Base-by-base conservation (phyloP, 1,140 invertebrate genomes). In the Meteorus sp. region DNA sequence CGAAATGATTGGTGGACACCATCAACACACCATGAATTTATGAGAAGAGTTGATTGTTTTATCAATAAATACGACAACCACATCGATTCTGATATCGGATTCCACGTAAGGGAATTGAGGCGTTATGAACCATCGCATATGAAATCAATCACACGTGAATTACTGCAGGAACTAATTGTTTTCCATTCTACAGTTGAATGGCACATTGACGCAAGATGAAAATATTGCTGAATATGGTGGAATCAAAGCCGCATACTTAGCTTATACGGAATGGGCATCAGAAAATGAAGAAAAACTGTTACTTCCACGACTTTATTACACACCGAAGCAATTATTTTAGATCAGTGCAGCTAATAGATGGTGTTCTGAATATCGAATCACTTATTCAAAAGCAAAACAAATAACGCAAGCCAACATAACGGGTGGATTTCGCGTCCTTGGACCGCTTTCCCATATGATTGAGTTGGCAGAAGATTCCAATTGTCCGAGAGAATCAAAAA, bases 61-160 rank as follows among this genome's bases (percentile, higher is more conserved):
- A 90, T 96, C 54, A 82, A 93, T 52, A 93, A 95, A 72, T 96
- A 95, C 69, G 86, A 86, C 56, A 92, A 92, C 70, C 94, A 89
- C 69, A 90, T 86, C 0, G 87, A 87, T 7, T 75, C 82, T 19
- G 85, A 88, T 79, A 85, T 88, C 4, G 74, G 79, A 20, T 72
- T 92, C 55, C 88, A 88, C 76, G 90, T 92, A 80, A 78, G 71
- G 9, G 9, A 29, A 29, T 44, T 7, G n/a, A 33, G 20, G 22
- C 11, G 2, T 8, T n/a, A n/a, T n/a, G n/a, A n/a, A n/a, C n/a
- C n/a, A n/a, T n/a, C n/a, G n/a, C n/a, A n/a, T n/a, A n/a, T n/a
- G n/a, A n/a, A n/a, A n/a, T n/a, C n/a, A n/a, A n/a, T n/a, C n/a
- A n/a, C n/a, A n/a, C n/a, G n/a, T n/a, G n/a, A n/a, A n/a, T n/a